Base-by-base conservation (phyloP, 2,113 vertebrate genomes). In the Phasianus colchicus region DNA sequence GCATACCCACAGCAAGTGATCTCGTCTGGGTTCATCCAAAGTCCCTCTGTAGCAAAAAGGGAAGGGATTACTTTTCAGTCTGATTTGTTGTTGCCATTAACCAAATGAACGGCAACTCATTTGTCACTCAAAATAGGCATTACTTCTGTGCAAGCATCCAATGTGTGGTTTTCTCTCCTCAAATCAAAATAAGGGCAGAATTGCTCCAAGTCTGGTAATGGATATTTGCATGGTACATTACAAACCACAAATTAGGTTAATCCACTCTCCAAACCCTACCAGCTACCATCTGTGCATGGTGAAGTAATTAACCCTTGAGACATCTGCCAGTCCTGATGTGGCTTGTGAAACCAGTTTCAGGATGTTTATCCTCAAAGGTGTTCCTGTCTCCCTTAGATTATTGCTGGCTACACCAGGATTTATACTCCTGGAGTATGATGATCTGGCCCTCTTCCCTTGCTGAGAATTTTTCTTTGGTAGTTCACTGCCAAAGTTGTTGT, bases 281-380 rank as follows among this genome's bases (percentile, higher is more conserved):
- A 84, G 77, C 80, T 83, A 83, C 94, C 95, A 97, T 95, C 94
- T 97, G 95, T 95, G 73, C 63, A 57, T 70, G 74, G 85, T 69
- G 88, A 89, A 92, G 76, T 96, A 95, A 93, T 95, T 96, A 96
- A 94, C 75, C 92, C 89, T 95, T 94, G 86, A 95, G 87, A 91
- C 36, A 82, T 78, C 63, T 66, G 47, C 80, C 92, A 90, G 86
- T 91, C 65, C 86, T 76, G 40, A 69, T 69, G 45, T 65, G 76
- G 76, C 38, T 93, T 76, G 52, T 86, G 91, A 82, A 94, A 64
- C 40, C 42, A 67, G 48, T 58, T 82, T 63, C 25, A 80, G 15
- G 63, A 10, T 45, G 1, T 75, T 93, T 83, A n/a, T 90, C 32
- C 21, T 4, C 18, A 48, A n/a, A 67, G 40, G 48, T 52, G 6